Conservation (phyloP, 2,888 invertebrate genomes). For the Lepidochrysops patricia region DNA sequence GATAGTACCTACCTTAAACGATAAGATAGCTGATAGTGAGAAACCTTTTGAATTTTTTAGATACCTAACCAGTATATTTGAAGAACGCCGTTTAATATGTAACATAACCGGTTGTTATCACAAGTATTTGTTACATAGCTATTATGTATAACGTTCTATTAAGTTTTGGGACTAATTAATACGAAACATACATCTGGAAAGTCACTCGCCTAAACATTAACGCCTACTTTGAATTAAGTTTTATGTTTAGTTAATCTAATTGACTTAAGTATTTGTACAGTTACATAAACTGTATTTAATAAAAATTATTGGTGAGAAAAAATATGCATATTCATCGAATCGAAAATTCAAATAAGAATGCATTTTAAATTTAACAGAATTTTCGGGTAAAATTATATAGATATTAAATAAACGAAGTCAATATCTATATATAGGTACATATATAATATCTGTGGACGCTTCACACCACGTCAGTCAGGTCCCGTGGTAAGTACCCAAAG, state of each 20-base stretch:
- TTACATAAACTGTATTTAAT: too few species aligned
- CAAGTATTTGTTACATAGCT: not conserved
- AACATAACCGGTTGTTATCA: not conserved
- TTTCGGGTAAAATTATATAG: too few species aligned
- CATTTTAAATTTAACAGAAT: too few species aligned
- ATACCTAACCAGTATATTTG: not conserved
- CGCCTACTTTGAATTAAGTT: not conserved
- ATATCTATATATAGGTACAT: too few species aligned
- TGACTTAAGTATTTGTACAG: too few species aligned
- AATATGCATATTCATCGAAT: too few species aligned
- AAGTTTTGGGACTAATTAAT: not conserved
- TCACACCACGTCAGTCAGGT: too few species aligned
- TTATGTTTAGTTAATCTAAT: not conserved
- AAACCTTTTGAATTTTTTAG: not conserved
- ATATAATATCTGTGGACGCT: too few species aligned
- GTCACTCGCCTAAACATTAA: not conserved
- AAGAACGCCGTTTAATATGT: not conserved
- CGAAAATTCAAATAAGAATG: too few species aligned
- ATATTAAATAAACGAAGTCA: too few species aligned
- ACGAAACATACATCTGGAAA: not conserved
- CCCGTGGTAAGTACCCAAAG: too few species aligned
- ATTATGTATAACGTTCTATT: not conserved
- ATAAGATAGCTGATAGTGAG: not conserved
- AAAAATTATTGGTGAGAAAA: not conserved
- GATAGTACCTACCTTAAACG: not conserved